Evolutionary conservation across 1,140 invertebrate genomes (phyloP).

Genomic region (Lanistes nyassanus): DNA sequence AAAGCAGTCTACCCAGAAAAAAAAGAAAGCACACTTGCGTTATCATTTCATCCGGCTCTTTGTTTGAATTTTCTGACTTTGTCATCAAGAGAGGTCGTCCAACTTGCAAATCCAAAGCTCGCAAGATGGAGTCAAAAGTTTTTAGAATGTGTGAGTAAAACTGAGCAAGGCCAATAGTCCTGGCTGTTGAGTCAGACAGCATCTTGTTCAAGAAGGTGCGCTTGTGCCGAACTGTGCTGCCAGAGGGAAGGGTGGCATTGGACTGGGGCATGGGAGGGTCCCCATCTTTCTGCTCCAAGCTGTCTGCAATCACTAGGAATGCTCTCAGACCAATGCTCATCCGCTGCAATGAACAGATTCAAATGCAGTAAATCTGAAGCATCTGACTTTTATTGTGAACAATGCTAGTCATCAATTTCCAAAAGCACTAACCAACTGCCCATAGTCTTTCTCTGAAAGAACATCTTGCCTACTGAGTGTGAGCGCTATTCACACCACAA

Average conservation of each 20-base stretch:
- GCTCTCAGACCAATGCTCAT: constrained; percentile 97
- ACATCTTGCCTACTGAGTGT: no score
- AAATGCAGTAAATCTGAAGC: background rate
- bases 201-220: constrained; percentile 77
- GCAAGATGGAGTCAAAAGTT: constrained; percentile 94
- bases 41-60: constrained; percentile 95
- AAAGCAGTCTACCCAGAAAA: background rate
- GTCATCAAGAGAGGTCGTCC: constrained; percentile 96
- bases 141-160: constrained; percentile 96
- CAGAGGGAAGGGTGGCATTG: constrained; percentile 91
- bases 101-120: constrained; percentile 95
- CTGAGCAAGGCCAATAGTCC: constrained; percentile 94
- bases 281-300: constrained; percentile 96
- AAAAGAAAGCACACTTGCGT: constrained; percentile 69
- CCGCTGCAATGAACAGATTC: constrained; percentile 67
- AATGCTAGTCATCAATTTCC: background rate
- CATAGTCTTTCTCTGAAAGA: no score
- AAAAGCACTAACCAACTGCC: background rate
- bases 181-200: constrained; percentile 85
- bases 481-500: no score
- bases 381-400: background rate
- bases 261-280: constrained; percentile 98
- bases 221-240: constrained; percentile 88
- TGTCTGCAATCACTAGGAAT: constrained; percentile 98
- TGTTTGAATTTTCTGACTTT: constrained; percentile 94